Base-by-base conservation (phyloP, 1,140 invertebrate genomes). In the Daktulosphaira vitifoliae region DNA sequence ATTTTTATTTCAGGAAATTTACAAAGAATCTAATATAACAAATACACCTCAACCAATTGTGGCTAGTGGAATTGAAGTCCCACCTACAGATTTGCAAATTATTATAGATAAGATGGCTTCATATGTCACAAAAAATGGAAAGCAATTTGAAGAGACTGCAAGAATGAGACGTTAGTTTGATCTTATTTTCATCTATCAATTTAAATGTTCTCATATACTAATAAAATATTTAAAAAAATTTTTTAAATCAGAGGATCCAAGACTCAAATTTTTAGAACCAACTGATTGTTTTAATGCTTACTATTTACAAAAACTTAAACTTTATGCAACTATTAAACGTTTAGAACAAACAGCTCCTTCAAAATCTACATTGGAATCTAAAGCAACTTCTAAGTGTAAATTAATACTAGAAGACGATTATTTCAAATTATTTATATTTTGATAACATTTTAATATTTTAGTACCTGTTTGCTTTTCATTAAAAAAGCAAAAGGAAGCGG, bases 101-200 rank as follows among this genome's bases (percentile, higher is more conserved):
- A 88, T 97, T 7, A 91, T 98, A 52, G 92, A 96, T 74, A 95
- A 96, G 78, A 95, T 97, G 84, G 92, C 93, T 2, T 85, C 85
- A 65, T 97, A 97, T 73, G 93, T 97, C 0, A 86, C 88, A 0
- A 93, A 93, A 71, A 97, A 97, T 77, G 95, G 94, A 0, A 80
- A 84, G 50, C 89, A 92, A 69, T 97, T 98, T 75, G 93, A 96
- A 71, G 81, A 84, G 9, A 88, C 91, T 26, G 87, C 96, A 0
- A 85, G 84, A 71, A 84, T 82, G 3, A 94, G 93, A 76, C 86
- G 87, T 74, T 65, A 71, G 68, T 68, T 33, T 33, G 11, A 33
- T 6, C 11, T 18, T 9, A 37, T 20, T n/a, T 23, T 29, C 15
- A 9, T 7, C 22, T 18, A 37, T 56, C 11, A 11, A 69, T 48